Percentiles rank a stretch among this genome's conserved stretches.
Evolutionary conservation across 2,888 invertebrate species (phyloP).

Genomic region (Sphecodes monilicornis): DNA sequence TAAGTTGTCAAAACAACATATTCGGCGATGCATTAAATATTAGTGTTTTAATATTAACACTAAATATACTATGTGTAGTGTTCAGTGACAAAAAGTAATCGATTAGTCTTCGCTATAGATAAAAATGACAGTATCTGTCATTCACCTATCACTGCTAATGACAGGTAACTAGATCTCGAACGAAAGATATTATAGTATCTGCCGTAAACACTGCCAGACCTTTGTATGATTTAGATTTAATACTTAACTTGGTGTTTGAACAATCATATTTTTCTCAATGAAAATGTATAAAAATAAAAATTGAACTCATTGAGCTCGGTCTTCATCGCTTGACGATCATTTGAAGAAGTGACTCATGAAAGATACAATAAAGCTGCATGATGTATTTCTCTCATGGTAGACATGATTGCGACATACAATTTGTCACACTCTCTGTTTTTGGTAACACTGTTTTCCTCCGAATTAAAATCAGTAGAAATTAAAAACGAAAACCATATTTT

Average conservation of each 20-base stretch:
- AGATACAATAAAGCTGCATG: neutral
- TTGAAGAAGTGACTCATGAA: constrained; percentile 14
- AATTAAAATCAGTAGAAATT: neutral
- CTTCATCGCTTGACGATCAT: neutral
- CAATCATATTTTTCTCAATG: constrained; percentile 47
- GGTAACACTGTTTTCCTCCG: neutral
- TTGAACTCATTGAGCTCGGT: constrained; percentile 3
- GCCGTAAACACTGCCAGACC: constrained; percentile 77
- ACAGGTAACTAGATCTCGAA: constrained; percentile 43
- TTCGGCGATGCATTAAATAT: neutral
- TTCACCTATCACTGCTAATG: neutral
- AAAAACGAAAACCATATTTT: neutral
- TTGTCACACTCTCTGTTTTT: neutral
- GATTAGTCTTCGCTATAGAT: neutral
- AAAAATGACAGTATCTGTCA: neutral
- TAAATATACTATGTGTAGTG: neutral
- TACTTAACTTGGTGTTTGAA: constrained; percentile 46
- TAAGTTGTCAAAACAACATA: no score
- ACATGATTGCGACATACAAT: neutral
- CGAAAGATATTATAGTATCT: constrained; percentile 59
- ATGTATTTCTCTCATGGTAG: neutral
- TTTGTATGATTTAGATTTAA: constrained; percentile 79
- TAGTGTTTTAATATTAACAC: neutral
- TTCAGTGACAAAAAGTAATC: neutral
- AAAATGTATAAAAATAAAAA: constrained; percentile 50